A percentile compares a stretch with the other conserved stretches of the same genome.
Conservation (phyloP, 2,113 vertebrate genomes). For the Chaetorhynchus papuensis region DNA sequence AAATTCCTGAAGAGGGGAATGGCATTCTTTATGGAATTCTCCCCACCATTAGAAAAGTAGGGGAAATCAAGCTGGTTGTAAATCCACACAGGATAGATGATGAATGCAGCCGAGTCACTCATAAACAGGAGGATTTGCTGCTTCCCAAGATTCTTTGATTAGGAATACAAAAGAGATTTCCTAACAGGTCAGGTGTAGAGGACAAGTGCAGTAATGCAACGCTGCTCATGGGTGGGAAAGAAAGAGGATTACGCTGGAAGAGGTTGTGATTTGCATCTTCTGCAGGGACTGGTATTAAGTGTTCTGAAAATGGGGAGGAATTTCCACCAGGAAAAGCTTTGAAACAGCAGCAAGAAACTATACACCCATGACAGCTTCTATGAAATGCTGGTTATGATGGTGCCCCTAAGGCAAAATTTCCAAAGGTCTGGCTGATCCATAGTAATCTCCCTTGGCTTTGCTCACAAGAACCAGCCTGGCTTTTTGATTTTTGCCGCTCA, state of each 20-base stretch:
- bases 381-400: neutral
- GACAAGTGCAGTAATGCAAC: neutral
- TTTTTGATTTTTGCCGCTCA: neutral
- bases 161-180: neutral
- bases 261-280: neutral
- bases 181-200: neutral
- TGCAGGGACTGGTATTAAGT: neutral
- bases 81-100: no score
- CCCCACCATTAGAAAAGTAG: neutral
- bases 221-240: neutral
- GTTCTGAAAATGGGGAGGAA: neutral
- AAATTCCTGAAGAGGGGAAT: neutral
- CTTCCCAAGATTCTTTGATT: neutral
- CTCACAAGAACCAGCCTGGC: neutral
- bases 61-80: neutral
- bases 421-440: neutral
- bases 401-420: neutral
- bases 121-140: neutral
- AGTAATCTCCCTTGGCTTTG: neutral
- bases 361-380: neutral
- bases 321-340: neutral
- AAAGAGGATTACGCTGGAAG: neutral
- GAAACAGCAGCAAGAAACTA: neutral
- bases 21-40: neutral
- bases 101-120: neutral